A percentile compares a stretch with the other conserved stretches of the same genome.
These are phyloP conservation scores for Metellina segmentata DNA, from an alignment of 2,888 invertebrate species.

Conservation along the genomic window DNA sequence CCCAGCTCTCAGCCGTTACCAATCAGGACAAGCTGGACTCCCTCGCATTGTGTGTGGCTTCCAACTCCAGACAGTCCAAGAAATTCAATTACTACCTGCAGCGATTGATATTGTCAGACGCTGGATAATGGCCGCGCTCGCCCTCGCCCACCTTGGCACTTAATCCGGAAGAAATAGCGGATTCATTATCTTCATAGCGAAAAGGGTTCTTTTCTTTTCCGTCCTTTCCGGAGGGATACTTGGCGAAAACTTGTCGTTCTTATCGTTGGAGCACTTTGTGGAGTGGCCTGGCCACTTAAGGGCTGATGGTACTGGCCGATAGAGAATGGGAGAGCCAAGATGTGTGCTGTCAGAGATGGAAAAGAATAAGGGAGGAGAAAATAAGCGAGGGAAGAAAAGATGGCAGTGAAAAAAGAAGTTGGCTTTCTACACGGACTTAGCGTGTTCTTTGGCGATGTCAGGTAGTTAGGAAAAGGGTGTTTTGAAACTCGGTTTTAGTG, in stretches of 20 bases:
- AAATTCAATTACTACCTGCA: constrained; percentile 41
- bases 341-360: not conserved
- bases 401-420: too few relatives aligned
- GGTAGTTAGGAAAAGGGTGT: constrained; percentile 22
- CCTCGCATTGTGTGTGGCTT: too few relatives aligned
- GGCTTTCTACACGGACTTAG: too few relatives aligned
- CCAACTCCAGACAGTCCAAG: not conserved
- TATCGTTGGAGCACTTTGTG: not conserved
- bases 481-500: not conserved
- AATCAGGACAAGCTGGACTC: too few relatives aligned
- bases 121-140: constrained; percentile 9
- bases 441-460: constrained; percentile 19
- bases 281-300: not conserved
- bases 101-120: constrained; percentile 33
- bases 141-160: not conserved
- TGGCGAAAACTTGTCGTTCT: constrained; percentile 49
- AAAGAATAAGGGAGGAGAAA: not conserved
- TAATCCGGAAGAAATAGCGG: constrained; percentile 31
- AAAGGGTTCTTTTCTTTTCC: too few relatives aligned
- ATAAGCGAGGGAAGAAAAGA: not conserved
- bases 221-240: not conserved
- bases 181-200: constrained; percentile 49
- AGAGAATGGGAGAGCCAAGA: not conserved
- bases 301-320: constrained; percentile 1
- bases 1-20: too few relatives aligned